Conservation (phyloP, 2,888 invertebrate species). For the Cerceris ruficornis region DNA sequence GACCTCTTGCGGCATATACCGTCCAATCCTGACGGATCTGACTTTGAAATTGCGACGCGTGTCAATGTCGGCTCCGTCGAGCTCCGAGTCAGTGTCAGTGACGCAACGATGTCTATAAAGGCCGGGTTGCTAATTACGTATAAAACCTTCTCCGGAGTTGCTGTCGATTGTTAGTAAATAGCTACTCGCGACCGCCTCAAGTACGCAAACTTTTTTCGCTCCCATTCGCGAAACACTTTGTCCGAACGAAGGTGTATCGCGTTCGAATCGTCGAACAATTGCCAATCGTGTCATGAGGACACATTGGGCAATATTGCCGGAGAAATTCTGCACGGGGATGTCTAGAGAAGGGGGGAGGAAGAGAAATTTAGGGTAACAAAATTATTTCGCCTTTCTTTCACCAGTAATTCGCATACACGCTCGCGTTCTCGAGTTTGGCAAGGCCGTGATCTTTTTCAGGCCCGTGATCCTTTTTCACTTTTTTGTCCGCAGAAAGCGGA, state of each 20-base stretch:
- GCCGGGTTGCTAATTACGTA: constrained; percentile 48
- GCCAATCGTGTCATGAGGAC: too few species aligned
- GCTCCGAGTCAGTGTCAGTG: constrained; percentile 53
- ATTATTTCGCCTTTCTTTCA: too few species aligned
- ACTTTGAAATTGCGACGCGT: constrained; percentile 61
- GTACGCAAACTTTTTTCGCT: too few species aligned
- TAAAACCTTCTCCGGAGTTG: constrained; percentile 33
- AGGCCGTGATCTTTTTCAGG: neutral
- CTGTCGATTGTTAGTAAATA: constrained; percentile 49
- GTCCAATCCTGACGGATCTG: constrained; percentile 53
- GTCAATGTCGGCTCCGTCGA: constrained; percentile 52
- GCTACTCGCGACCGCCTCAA: neutral
- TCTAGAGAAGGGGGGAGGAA: too few species aligned
- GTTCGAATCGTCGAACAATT: too few species aligned
- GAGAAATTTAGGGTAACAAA: too few species aligned
- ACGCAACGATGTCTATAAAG: constrained; percentile 53
- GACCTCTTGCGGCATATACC: constrained; percentile 43
- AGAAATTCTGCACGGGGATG: too few species aligned
- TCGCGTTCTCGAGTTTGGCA: too few species aligned
- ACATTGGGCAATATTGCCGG: too few species aligned
- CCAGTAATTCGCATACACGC: too few species aligned
- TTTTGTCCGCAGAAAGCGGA: neutral
- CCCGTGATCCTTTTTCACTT: constrained; percentile 2
- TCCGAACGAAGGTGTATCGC: too few species aligned
- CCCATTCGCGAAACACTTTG: too few species aligned